A percentile compares a stretch with the other conserved stretches of the same genome.
Conservation (phyloP, 2,888 invertebrate species). For the Willowsia nigromaculata region DNA sequence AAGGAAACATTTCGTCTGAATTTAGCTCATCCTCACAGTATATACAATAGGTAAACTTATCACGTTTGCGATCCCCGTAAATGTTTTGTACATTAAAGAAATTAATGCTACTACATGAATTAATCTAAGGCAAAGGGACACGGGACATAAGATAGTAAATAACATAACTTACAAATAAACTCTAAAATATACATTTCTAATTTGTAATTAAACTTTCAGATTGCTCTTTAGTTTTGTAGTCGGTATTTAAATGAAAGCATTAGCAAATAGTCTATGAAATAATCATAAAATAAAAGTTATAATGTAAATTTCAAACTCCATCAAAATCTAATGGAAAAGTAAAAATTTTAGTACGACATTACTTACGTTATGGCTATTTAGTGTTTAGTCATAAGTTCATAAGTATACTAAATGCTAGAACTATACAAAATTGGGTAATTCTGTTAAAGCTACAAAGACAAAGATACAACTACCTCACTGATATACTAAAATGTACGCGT, state of each 20-base stretch:
- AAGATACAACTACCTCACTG: not conserved
- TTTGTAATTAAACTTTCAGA: not conserved
- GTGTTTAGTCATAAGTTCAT: not conserved
- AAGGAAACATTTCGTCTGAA: not conserved
- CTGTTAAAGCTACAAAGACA: not conserved
- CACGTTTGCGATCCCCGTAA: conserved; percentile 33
- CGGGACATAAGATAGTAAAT: not conserved
- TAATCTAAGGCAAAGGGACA: too few relatives aligned
- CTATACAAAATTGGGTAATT: not conserved
- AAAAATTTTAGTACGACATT: not conserved
- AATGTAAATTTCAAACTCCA: not conserved
- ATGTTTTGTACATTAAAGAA: conserved; percentile 31
- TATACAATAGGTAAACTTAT: not conserved
- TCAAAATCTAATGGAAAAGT: not conserved
- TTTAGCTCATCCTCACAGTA: not conserved
- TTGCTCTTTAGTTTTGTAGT: not conserved
- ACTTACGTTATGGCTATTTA: not conserved
- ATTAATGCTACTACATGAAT: too few relatives aligned
- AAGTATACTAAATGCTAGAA: not conserved
- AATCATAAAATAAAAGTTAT: not conserved
- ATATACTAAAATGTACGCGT: not conserved
- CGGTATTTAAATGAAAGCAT: not conserved
- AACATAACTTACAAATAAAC: not conserved
- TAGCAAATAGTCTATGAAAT: not conserved
- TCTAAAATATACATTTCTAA: not conserved